phyloP scores from a whole-genome alignment of 2,888 invertebrate species.

The Thelaira solivaga region DNA sequence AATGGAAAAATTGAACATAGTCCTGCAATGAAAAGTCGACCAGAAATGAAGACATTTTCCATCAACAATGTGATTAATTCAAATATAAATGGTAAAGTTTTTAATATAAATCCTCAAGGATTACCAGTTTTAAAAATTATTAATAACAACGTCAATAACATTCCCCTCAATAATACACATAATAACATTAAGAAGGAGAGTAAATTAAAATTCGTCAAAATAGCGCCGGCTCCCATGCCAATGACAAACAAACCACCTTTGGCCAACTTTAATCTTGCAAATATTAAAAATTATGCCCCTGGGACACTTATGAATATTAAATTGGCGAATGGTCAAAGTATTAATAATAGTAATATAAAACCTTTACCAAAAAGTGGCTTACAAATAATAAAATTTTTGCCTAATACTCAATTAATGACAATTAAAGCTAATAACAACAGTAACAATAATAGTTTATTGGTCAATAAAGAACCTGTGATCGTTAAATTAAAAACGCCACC shows the following conservation, averaged over 20 bases:
- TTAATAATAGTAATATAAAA: slow-evolving; percentile 10
- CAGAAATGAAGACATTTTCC: slow-evolving; percentile 31
- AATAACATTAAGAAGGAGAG: neutral
- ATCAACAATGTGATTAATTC: slow-evolving; percentile 17
- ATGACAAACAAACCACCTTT: neutral
- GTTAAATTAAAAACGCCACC: neutral
- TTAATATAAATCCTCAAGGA: slow-evolving; percentile 4
- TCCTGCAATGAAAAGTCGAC: no score
- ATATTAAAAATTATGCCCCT: neutral
- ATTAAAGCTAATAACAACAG: slow-evolving; percentile 11
- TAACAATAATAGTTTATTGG: neutral
- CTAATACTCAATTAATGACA: slow-evolving; percentile 22
- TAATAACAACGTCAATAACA: slow-evolving; percentile 30
- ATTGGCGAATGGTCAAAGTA: slow-evolving; percentile 3
- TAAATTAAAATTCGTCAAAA: slow-evolving; percentile 23
- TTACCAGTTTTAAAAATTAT: slow-evolving; percentile 28
- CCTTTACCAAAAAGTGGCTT: slow-evolving; percentile 36
- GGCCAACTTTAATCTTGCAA: slow-evolving; percentile 1
- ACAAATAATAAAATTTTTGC: slow-evolving; percentile 56
- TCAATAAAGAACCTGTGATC: neutral
- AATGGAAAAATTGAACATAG: neutral
- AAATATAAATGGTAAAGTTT: slow-evolving; percentile 10
- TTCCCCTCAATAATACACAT: neutral
- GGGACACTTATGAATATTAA: slow-evolving; percentile 7
- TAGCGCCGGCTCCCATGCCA: slow-evolving; percentile 11